Percentiles rank a stretch among this genome's conserved stretches.
phyloP scores from a whole-genome alignment of 1,140 invertebrate genomes.

The Magallana angulata region DNA sequence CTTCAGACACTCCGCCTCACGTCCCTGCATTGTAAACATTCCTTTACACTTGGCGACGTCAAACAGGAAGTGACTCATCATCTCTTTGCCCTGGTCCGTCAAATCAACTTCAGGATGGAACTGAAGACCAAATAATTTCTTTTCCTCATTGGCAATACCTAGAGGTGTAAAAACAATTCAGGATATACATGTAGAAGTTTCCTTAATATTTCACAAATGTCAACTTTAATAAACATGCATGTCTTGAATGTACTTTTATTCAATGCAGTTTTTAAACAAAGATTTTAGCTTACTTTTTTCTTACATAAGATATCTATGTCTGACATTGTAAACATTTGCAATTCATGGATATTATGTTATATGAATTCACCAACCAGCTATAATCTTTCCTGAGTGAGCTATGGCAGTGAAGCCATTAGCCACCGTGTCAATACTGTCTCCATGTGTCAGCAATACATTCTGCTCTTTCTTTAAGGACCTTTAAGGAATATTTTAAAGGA shows the following conservation, averaged over 20 bases:
- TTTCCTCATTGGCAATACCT: constrained; percentile 95
- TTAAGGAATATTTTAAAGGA: constrained; percentile 68
- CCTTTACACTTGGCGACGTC: constrained; percentile 92
- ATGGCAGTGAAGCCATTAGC: constrained; percentile 91
- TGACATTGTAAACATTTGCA: no score
- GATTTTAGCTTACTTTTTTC: no score
- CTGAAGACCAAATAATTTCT: constrained; percentile 96
- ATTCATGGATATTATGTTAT: no score
- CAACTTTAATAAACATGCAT: constrained; percentile 39
- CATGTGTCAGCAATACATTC: constrained; percentile 96
- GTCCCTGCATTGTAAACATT: constrained; percentile 91
- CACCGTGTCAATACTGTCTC: constrained; percentile 95
- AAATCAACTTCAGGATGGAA: constrained; percentile 96
- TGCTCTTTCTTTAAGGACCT: constrained; percentile 93
- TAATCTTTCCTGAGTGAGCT: constrained; percentile 90
- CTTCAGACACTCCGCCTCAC: constrained; percentile 95
- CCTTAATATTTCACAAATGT: no score
- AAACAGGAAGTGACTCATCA: constrained; percentile 97
- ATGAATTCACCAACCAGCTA: constrained; percentile 82
- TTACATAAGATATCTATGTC: no score
- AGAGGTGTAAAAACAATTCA: background rate
- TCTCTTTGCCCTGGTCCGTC: constrained; percentile 92
- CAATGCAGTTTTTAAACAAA: no score
- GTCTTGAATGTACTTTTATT: no score
- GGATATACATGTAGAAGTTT: no score